Percentiles rank a stretch among this genome's conserved stretches.
phyloP scores from a whole-genome alignment of 2,797 vertebrate genomes.

The Hafferia zeledoni region DNA sequence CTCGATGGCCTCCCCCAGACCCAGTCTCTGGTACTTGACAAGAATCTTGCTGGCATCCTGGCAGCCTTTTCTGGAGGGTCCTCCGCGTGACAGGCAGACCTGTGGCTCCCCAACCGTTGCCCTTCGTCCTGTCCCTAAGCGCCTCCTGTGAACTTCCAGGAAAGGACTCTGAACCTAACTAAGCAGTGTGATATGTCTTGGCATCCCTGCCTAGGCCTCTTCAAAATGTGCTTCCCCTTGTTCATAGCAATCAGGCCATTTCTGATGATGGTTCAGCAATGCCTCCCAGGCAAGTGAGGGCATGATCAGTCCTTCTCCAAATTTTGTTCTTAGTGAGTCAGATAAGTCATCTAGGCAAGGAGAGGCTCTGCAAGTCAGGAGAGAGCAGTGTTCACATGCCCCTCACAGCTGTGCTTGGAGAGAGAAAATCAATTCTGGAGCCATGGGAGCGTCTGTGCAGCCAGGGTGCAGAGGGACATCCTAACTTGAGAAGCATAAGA shows the following conservation, averaged over 20 bases:
- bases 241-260: conserved; percentile 59
- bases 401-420: background rate
- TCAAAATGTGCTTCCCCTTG: conserved; percentile 62
- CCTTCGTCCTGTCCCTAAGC: conserved; percentile 25
- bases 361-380: background rate
- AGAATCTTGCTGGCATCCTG: background rate
- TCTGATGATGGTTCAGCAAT: conserved; percentile 55
- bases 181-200: conserved; percentile 43
- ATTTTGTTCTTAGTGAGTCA: conserved; percentile 45
- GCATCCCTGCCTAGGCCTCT: conserved; percentile 56
- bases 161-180: background rate
- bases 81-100: background rate
- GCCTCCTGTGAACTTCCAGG: conserved; percentile 35
- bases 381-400: background rate
- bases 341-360: conserved; percentile 32
- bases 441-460: background rate
- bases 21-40: rapidly evolving
- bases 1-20: background rate
- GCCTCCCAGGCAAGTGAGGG: conserved; percentile 58
- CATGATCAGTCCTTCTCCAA: conserved; percentile 42
- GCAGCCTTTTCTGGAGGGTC: background rate
- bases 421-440: background rate
- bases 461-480: no score
- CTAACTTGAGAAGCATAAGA: background rate
- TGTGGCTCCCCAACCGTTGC: background rate